Evolutionary conservation across 2,888 invertebrate species (phyloP), one percentile per base, ranked within the genome.

Genomic region (Sarcophaga caerulescens): DNA sequence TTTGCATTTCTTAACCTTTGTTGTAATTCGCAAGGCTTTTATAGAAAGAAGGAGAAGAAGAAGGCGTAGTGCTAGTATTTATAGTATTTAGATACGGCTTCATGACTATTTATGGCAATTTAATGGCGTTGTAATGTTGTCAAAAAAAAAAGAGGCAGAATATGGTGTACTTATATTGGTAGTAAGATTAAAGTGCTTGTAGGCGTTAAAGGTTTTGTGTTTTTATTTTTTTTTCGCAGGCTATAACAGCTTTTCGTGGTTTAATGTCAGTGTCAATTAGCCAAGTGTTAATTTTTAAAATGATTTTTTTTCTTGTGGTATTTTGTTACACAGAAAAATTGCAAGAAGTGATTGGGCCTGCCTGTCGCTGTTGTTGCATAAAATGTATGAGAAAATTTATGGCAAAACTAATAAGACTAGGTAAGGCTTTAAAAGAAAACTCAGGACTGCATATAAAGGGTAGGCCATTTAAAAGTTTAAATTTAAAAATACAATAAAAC

Each of bases 41-140:
- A 21, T 21, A n/a, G 65, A 17, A 35, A 19, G 6, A 59, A 19
- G 4, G 21, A 5, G 47, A 66, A 52, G 17, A 10, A 45, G 35
- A 69, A 44, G 44, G n/a, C 2, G 44, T 10, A 35, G 12, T 5
- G 60, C 60, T 21, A 10, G 60, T 60, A n/a, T 21, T 60, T 17
- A n/a, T 10, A 60, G 60, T 19, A 44, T 14, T 47, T 69, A 47
- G 21, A 11, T 66, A 25, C 19, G 19, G 19, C n/a, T 19, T 8
- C 19, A 35, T 66, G 35, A 75, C 47, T 65, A 65, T 79, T 71
- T 79, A 65, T 35, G 65, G 52, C 19, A 25, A 47, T 78, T 83
- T 78, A 71, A 83, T 83, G 71, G 65, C 65, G 74, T 76, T 75
- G 70, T 80, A 75, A 84, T 84, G 84, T 59, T 84, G 84, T 68